Evolutionary conservation across 2,888 invertebrate species (phyloP), one percentile per base, ranked within the genome.

Genomic region (Miltochrista miniata): DNA sequence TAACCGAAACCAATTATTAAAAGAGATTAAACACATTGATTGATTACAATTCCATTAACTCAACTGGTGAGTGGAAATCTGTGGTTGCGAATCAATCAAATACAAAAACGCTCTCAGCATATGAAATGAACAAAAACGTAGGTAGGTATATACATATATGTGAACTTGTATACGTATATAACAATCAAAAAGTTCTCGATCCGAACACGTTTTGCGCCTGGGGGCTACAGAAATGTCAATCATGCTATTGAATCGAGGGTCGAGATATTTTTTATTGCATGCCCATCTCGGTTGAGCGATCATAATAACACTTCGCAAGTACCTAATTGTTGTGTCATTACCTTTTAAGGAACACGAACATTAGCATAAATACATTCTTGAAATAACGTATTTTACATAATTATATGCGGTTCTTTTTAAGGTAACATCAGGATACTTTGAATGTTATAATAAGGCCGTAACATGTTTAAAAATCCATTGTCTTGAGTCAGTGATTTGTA

Each of bases 151-250:
- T 31, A 29, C 10, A 39, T 34, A 24, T 36, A 36, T 44, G 44
- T 44, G 52, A 51, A 51, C 43, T 42, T 34, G 13, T 44, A 45
- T 57, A 34, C 49, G 46, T 53, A 51, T 56, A 43, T 51, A 50
- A 54, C 59, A 64, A 64, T 64, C 55, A 59, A 64, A 61, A 61
- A 51, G 54, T 49, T 56, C 58, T 64, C 48, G 46, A 57, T 59
- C 52, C 63, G 63, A 79, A 76, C 77, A 54, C 69, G 78, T 77
- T 76, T 63, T 51, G 45, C 60, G 56, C 54, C 57, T 62, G 60
- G 46, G 47, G 66, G 61, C 68, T 67, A 71, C 68, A 66, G 60
- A 71, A 74, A 74, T 74, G 79, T 74, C 81, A 79, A 79, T 82
- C 79, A 77, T 68, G 59, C 64, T 68, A 70, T 75, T 70, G 72